Percentiles rank a stretch among this genome's conserved stretches.
Conservation (phyloP, 2,888 invertebrate genomes). For the Amphiduros pacificus region DNA sequence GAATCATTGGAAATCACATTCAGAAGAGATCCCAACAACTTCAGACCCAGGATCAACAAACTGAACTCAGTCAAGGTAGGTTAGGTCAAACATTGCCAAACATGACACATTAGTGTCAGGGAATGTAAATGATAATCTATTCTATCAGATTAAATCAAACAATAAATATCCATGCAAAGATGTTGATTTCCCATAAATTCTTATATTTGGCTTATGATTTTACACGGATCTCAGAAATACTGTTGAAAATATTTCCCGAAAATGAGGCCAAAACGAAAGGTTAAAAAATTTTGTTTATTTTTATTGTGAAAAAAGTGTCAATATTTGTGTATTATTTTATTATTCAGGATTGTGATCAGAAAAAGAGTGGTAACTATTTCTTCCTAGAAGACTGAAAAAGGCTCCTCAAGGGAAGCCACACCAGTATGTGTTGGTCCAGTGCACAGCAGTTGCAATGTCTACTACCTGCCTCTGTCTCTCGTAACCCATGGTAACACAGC, state of each 20-base stretch:
- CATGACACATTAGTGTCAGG: no score
- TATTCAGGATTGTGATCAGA: conserved; percentile 90
- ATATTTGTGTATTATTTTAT: conserved; percentile 7
- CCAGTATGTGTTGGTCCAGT: conserved; percentile 12
- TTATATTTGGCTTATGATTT: no score
- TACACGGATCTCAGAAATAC: no score
- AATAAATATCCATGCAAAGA: no score
- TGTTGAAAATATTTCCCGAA: no score
- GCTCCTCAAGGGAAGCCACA: conserved; percentile 4
- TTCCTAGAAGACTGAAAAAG: conserved; percentile 87
- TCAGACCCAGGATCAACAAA: conserved; percentile 97
- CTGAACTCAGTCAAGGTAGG: conserved; percentile 87
- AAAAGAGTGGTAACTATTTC: conserved; percentile 96
- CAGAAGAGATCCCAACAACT: conserved; percentile 97
- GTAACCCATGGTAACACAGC: no score
- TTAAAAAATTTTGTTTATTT: background rate
- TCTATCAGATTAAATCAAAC: no score
- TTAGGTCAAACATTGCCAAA: no score
- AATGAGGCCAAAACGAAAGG: no score
- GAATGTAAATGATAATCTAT: no score
- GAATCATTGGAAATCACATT: conserved; percentile 95
- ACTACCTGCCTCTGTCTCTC: no score
- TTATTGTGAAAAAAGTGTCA: background rate
- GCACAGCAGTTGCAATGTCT: conserved; percentile 12
- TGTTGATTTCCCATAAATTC: no score